phyloP scores from a whole-genome alignment of 2,113 vertebrate species.

The Serinus canaria region DNA sequence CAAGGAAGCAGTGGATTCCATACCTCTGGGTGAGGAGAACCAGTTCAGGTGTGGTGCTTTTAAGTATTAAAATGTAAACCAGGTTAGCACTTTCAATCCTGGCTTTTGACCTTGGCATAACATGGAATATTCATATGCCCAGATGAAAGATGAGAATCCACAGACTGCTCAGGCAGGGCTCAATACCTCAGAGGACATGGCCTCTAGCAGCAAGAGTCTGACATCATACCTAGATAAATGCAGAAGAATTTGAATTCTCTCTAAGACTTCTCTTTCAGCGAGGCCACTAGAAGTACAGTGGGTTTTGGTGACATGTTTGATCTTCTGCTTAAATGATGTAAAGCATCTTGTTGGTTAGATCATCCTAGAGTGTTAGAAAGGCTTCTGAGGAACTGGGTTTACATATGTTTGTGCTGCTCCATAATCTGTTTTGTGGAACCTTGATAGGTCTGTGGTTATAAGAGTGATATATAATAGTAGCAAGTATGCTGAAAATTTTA shows the following conservation, averaged over 20 bases:
- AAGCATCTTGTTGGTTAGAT: not conserved
- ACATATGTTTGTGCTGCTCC: not conserved
- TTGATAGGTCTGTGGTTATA: not conserved
- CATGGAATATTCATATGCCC: slow-evolving; percentile 34
- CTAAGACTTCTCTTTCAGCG: slow-evolving; percentile 10
- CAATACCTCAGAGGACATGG: not conserved
- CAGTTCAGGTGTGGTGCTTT: not conserved
- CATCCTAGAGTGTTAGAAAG: slow-evolving; percentile 30
- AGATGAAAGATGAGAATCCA: slow-evolving; percentile 13
- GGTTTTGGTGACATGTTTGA: not conserved
- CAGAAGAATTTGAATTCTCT: slow-evolving; percentile 12
- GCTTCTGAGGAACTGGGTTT: not conserved
- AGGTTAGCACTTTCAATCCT: not conserved
- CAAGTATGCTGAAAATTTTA: not conserved
- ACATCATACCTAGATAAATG: not conserved
- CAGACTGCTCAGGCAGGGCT: not conserved
- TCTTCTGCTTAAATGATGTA: not conserved
- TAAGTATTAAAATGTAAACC: slow-evolving; percentile 35
- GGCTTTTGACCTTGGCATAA: slow-evolving; percentile 32
- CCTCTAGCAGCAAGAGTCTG: slow-evolving; percentile 4
- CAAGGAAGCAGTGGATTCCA: not conserved
- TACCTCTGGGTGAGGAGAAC: not conserved
- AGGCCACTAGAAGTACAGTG: not conserved
- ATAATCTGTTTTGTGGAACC: not conserved
- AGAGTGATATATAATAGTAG: not conserved